Base-by-base conservation (phyloP, 2,888 invertebrate species). In the Athrips mouffetella region DNA sequence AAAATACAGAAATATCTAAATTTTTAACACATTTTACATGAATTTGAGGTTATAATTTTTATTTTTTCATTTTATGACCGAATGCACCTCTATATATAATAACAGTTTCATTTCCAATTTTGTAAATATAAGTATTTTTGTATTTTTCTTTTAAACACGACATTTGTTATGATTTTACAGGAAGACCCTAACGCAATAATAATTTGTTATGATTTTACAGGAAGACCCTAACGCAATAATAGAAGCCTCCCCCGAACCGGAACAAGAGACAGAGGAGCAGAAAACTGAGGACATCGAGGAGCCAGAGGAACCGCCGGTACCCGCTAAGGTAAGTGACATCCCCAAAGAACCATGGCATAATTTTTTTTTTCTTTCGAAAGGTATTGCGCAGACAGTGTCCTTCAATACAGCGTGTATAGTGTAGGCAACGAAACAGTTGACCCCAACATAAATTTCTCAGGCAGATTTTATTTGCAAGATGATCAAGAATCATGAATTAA, bases 211-310 rank as follows among this genome's bases (percentile, higher is more conserved):
- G n/a, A 30, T n/a, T n/a, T 10, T 23, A 39, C 62, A 84, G 83
- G 76, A 74, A 54, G 81, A 83, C 50, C 64, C 76, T 1, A 60
- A 70, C 33, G 60, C 75, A 1, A 60, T 65, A 16, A 76, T 71
- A 30, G 78, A 76, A 4, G 53, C 68, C 0, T 70, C 83, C 0
- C 83, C 86, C 1, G 65, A 63, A 0, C 79, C 82, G 0, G 80
- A 80, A 23, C 63, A 58, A 2, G 79, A 83, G 39, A 66, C 67
- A 0, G 68, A 59, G 2, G 76, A 75, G 23, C 65, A 77, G 52
- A 73, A 71, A 7, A 54, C 58, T 0, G 71, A 70, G 8, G 60
- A 58, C 2, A 53, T 58, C 16, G 55, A 62, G 0, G 66, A 64
- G 2, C 58, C 57, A 15, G 58, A 55, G 1, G 58, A 13, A 27